These are phyloP conservation scores for Andrena bicolor DNA, from an alignment of 2,888 invertebrate genomes.

Conservation along the genomic window DNA sequence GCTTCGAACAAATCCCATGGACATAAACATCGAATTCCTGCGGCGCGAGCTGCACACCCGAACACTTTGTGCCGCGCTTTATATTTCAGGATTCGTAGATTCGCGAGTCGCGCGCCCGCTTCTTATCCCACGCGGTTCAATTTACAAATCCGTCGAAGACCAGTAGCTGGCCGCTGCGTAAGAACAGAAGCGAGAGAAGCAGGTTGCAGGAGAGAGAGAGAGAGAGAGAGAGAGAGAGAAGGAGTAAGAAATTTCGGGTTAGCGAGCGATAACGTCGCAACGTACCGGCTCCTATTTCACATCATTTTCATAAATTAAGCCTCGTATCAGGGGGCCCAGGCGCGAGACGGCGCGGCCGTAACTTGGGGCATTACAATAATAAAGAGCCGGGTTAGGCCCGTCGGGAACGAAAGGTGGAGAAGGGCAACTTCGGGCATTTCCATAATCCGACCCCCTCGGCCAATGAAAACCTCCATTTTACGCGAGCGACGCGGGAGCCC, in stretches of 20 bases:
- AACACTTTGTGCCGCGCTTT: constrained; percentile 48
- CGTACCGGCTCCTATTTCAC: constrained; percentile 76
- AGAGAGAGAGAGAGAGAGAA: not conserved
- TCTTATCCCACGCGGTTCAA: constrained; percentile 25
- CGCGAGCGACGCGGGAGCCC: constrained; percentile 61
- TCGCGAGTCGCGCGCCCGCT: constrained; percentile 15
- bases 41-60: not conserved
- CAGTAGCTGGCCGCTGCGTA: constrained; percentile 57
- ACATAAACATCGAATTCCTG: constrained; percentile 63
- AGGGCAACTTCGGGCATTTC: constrained; percentile 76
- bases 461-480: constrained; percentile 81
- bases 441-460: constrained; percentile 80
- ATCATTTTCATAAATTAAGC: constrained; percentile 81
- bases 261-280: constrained; percentile 64
- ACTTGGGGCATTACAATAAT: constrained; percentile 84
- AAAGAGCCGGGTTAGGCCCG: constrained; percentile 80
- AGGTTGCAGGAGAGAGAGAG: not conserved
- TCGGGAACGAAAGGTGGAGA: constrained; percentile 50
- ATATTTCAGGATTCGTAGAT: constrained; percentile 60
- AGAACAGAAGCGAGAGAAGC: constrained; percentile 42
- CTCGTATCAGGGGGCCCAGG: constrained; percentile 74
- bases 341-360: constrained; percentile 77
- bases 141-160: constrained; percentile 63
- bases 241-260: constrained; percentile 67
- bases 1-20: constrained; percentile 53